These are phyloP conservation scores for Carterocephalus palaemon DNA, from an alignment of 2,888 invertebrate genomes.

Conservation along the genomic window DNA sequence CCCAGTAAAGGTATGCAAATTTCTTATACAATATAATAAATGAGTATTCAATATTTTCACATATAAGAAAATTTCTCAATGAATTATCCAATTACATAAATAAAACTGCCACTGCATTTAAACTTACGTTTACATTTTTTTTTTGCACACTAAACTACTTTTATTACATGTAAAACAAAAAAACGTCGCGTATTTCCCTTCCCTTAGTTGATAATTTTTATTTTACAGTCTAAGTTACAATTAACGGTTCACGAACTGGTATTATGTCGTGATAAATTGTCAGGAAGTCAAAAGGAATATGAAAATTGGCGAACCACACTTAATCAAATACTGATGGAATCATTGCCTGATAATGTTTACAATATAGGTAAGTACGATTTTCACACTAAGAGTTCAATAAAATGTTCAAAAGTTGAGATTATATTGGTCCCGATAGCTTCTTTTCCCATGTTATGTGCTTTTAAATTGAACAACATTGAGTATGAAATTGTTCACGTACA, in stretches of 20 bases:
- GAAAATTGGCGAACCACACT: slow-evolving; percentile 62
- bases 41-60: too few relatives aligned
- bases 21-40: too few relatives aligned
- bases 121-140: background rate
- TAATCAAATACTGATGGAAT: slow-evolving; percentile 60
- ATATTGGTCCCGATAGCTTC: too few relatives aligned
- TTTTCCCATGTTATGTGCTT: background rate
- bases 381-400: background rate
- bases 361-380: slow-evolving; percentile 43
- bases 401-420: too few relatives aligned
- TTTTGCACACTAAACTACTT: background rate
- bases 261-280: slow-evolving; percentile 53
- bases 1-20: too few relatives aligned
- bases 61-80: too few relatives aligned
- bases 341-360: slow-evolving; percentile 55
- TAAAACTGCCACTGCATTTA: background rate
- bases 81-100: too few relatives aligned
- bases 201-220: too few relatives aligned
- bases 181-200: too few relatives aligned
- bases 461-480: slow-evolving; percentile 1
- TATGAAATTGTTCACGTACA: too few relatives aligned
- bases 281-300: slow-evolving; percentile 56
- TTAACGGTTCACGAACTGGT: slow-evolving; percentile 68
- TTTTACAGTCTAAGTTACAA: slow-evolving; percentile 65
- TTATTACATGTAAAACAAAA: too few relatives aligned